phyloP scores from a whole-genome alignment of 2,888 invertebrate species.

The Amblyteles armatorius region DNA sequence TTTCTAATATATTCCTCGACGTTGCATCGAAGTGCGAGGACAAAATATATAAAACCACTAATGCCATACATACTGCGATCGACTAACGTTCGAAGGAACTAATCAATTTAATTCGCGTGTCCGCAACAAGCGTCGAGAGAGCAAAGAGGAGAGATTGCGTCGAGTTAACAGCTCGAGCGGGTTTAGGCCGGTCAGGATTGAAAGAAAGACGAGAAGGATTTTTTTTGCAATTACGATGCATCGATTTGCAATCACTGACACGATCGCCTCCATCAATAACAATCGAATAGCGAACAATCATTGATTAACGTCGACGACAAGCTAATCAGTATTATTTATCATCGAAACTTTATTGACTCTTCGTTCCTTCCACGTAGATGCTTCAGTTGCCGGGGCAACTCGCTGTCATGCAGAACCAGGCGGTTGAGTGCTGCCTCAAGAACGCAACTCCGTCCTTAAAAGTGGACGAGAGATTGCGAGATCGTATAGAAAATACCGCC shows the following conservation, averaged over 20 bases:
- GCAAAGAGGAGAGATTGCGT: not conserved
- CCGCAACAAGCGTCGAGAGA: not conserved
- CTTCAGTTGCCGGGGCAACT: slow-evolving; percentile 86
- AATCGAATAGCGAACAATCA: slow-evolving; percentile 30
- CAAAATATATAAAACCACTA: slow-evolving; percentile 65
- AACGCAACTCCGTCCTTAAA: slow-evolving; percentile 67
- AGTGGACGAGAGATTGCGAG: slow-evolving; percentile 73
- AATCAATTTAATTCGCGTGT: slow-evolving; percentile 29
- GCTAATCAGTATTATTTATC: slow-evolving; percentile 12
- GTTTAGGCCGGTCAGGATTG: slow-evolving; percentile 10
- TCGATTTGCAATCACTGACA: slow-evolving; percentile 38
- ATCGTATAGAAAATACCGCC: slow-evolving; percentile 76
- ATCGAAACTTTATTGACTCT: not conserved
- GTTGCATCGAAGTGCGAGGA: slow-evolving; percentile 18
- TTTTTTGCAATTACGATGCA: not conserved
- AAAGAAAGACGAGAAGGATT: not conserved
- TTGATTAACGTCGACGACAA: slow-evolving; percentile 26
- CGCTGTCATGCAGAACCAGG: slow-evolving; percentile 83
- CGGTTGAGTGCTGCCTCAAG: slow-evolving; percentile 79
- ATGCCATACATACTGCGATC: slow-evolving; percentile 76
- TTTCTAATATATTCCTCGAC: slow-evolving; percentile 8
- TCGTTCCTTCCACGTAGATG: slow-evolving; percentile 82
- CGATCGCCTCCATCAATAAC: slow-evolving; percentile 19
- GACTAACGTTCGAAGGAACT: slow-evolving; percentile 66
- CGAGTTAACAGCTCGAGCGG: not conserved